phyloP scores from a whole-genome alignment of 2,113 vertebrate genomes.

The Barnardius zonarius region DNA sequence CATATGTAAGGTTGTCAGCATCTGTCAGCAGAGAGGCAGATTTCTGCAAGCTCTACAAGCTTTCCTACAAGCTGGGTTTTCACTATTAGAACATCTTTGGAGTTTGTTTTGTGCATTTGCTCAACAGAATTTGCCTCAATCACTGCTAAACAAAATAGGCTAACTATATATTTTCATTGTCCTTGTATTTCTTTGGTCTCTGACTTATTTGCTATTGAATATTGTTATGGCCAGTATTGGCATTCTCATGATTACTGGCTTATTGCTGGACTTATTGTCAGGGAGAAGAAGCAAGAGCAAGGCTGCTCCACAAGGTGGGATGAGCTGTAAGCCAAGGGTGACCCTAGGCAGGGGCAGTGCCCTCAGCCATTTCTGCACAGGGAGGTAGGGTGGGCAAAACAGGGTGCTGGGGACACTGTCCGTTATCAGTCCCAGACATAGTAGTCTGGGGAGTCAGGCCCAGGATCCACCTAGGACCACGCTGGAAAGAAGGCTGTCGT shows the following conservation, averaged over 20 bases:
- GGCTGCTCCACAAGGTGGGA: neutral
- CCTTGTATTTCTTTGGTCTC: neutral
- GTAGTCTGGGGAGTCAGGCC: neutral
- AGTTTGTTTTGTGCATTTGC: neutral
- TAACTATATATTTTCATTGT: neutral
- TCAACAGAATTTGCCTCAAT: neutral
- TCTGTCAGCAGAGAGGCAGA: neutral
- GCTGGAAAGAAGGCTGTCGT: neutral
- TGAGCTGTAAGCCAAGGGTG: neutral
- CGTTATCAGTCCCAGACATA: neutral
- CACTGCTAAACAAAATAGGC: neutral
- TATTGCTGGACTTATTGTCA: neutral
- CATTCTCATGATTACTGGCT: neutral
- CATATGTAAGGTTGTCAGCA: neutral
- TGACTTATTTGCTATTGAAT: neutral
- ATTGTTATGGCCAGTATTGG: neutral
- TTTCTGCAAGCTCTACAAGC: neutral
- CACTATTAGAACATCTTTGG: neutral
- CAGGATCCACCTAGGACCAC: neutral
- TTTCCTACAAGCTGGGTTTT: neutral
- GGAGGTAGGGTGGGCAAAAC: neutral
- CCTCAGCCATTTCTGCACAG: neutral
- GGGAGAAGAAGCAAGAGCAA: neutral
- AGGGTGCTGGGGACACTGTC: neutral
- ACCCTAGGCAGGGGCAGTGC: neutral